Base-by-base conservation (phyloP, 2,113 vertebrate genomes). In the Verasper variegatus region DNA sequence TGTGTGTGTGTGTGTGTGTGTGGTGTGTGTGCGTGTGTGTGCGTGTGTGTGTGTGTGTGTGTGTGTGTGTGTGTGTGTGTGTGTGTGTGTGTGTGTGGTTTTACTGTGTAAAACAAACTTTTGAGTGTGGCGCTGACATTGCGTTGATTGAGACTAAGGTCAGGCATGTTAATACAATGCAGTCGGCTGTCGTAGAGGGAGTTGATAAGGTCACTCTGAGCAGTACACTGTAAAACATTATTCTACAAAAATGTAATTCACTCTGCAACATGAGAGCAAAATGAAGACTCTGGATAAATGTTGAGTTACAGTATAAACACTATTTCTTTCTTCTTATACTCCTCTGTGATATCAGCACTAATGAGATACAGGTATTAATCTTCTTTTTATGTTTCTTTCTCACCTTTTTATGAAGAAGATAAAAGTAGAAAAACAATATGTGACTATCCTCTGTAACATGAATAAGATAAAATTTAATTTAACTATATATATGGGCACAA, bases 121-220 rank as follows among this genome's bases (percentile, higher is more conserved):
- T 42, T 64, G 67, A 15, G 70, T 70, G 51, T 62, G 65, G 9
- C 4, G 1, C 57, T 87, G 56, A 78, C 67, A 65, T 83, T 81
- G 54, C 9, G 20, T 58, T 88, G 83, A 89, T 64, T 61, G 71
- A 78, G 61, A 85, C 51, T 45, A 79, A 88, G 85, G 78, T 84
- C 85, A 84, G 72, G 69, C 75, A 26, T 85, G 74, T 78, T 79
- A 74, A 86, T 76, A 60, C 35, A 63, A 18, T 68, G 60, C 37
- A 65, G 49, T 78, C 67, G 78, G 72, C 76, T 21, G 13, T 47
- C 72, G 58, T 31, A 24, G 5, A 31, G 40, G 12, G 40, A 78
- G 61, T 45, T 87, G 80, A 89, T 70, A 86, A 92, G 87, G 88
- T 89, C 83, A 87, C 68, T 57, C 20, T n/a, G 2, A 49, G n/a